Evolutionary conservation across 2,797 vertebrate species (phyloP).

Genomic region (Galagoides demidoff): DNA sequence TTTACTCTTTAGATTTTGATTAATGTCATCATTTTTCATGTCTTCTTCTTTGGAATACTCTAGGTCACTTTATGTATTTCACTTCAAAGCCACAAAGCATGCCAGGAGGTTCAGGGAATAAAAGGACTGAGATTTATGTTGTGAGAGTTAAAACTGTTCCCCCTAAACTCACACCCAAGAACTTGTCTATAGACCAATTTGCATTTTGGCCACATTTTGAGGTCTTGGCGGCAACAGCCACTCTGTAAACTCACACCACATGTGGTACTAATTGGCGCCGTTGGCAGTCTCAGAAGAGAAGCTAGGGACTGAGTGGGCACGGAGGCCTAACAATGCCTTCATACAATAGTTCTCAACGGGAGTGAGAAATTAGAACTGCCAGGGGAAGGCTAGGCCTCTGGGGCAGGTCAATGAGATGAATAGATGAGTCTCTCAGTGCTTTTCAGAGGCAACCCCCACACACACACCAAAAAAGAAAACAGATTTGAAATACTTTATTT

Average conservation of each 20-base stretch:
- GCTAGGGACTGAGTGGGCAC: conserved; percentile 37
- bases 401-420: conserved; percentile 27
- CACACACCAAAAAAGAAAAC: neutral
- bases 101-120: neutral
- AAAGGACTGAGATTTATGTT: neutral
- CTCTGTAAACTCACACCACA: conserved; percentile 52
- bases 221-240: conserved; percentile 39
- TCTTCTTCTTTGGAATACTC: neutral
- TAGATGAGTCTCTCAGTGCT: conserved; percentile 5
- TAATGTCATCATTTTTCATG: neutral
- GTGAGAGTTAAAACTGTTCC: neutral
- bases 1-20: neutral
- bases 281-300: conserved; percentile 63
- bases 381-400: neutral
- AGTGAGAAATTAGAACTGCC: conserved; percentile 41
- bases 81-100: neutral
- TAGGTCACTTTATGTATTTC: neutral
- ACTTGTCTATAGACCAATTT: conserved; percentile 64
- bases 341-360: conserved; percentile 56
- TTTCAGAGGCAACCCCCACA: neutral
- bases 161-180: conserved; percentile 53
- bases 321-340: conserved; percentile 49
- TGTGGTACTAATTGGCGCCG: conserved; percentile 75
- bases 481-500: neutral
- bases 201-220: conserved; percentile 66